A percentile compares a stretch with the other conserved stretches of the same genome.
These are phyloP conservation scores for Typhlichthys subterraneus DNA, from an alignment of 2,797 vertebrate species.

Conservation along the genomic window DNA sequence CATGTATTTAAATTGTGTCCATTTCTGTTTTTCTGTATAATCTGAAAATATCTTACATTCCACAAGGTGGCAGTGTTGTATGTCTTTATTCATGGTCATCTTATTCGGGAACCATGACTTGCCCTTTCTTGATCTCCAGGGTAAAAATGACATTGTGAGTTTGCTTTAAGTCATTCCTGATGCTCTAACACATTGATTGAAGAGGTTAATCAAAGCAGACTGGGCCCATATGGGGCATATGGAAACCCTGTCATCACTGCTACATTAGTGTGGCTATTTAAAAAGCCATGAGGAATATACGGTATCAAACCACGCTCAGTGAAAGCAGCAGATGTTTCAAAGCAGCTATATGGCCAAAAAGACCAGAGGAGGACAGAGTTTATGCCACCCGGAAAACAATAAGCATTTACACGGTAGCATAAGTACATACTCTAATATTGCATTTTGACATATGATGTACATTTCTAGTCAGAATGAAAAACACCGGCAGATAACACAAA, in stretches of 20 bases:
- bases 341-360: neutral
- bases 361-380: no score
- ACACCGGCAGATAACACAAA: no score
- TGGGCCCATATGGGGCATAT: constrained; percentile 27
- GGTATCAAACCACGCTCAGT: constrained; percentile 35
- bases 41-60: constrained; percentile 4
- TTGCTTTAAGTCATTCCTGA: constrained; percentile 33
- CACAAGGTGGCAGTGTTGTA: constrained; percentile 61
- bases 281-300: constrained; percentile 18
- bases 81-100: neutral
- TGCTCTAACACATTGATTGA: constrained; percentile 26
- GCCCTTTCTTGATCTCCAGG: constrained; percentile 5
- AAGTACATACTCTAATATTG: no score
- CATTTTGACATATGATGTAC: no score
- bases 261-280: constrained; percentile 43
- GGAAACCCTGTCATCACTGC: constrained; percentile 58
- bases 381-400: no score
- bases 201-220: constrained; percentile 42
- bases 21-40: neutral
- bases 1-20: constrained; percentile 57
- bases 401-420: no score
- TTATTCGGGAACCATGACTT: no score
- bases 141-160: constrained; percentile 2
- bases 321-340: constrained; percentile 27
- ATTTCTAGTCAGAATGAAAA: no score